These are phyloP conservation scores for Centropyge bicolor DNA, from an alignment of 2,797 vertebrate species.

Conservation along the genomic window DNA sequence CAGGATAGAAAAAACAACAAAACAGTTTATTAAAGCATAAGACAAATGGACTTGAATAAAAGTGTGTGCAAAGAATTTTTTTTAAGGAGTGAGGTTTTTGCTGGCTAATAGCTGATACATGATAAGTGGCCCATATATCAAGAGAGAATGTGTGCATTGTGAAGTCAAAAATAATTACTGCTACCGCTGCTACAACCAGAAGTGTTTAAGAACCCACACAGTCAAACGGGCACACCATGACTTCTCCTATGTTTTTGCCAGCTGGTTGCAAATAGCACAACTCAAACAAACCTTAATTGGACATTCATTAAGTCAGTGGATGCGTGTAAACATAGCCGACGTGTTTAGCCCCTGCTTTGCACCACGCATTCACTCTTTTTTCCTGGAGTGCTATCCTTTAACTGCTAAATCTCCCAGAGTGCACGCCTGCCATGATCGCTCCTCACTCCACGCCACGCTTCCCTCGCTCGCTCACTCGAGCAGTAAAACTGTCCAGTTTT, in stretches of 20 bases:
- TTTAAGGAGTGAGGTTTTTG: not conserved
- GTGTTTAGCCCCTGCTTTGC: conserved; percentile 43
- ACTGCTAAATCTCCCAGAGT: conserved; percentile 37
- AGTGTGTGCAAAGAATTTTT: not conserved
- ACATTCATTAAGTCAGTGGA: conserved; percentile 50
- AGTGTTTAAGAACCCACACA: conserved; percentile 3
- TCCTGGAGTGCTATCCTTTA: conserved; percentile 33
- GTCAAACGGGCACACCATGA: conserved; percentile 13
- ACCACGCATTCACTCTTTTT: conserved; percentile 29
- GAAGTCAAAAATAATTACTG: not conserved
- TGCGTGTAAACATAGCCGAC: conserved; percentile 48
- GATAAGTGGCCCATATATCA: not conserved
- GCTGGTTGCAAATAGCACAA: conserved; percentile 44
- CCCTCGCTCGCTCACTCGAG: not conserved
- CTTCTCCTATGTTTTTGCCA: conserved; percentile 42
- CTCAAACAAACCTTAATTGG: conserved; percentile 56
- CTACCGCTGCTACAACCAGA: not conserved
- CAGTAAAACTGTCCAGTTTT: not conserved
- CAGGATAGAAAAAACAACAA: not conserved
- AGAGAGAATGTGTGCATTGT: not conserved
- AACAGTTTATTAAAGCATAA: not conserved
- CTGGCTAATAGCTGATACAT: not conserved
- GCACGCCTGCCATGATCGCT: conserved; percentile 19
- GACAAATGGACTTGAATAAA: not conserved
- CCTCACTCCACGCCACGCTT: not conserved